Conservation (phyloP, 2,113 vertebrate species). For the Bombycilla garrulus region DNA sequence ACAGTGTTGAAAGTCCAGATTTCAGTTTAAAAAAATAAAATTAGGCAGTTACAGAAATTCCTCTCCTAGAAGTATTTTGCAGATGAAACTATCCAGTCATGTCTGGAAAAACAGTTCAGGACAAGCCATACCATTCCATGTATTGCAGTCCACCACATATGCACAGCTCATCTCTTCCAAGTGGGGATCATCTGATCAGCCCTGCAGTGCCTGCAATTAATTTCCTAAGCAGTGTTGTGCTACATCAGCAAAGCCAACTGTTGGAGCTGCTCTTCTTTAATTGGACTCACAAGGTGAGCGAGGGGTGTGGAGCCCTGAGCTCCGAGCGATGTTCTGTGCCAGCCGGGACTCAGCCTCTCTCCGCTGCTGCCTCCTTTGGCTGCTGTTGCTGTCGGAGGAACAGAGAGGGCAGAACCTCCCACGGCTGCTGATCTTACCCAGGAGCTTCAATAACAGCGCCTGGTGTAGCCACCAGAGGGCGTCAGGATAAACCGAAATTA, state of each 20-base stretch:
- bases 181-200: not conserved
- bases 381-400: fast-evolving
- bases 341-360: fast-evolving
- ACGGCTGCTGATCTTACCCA: fast-evolving
- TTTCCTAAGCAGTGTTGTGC: not conserved
- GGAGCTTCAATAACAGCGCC: not conserved
- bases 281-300: not conserved
- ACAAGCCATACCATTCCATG: not conserved
- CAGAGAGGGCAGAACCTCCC: not conserved
- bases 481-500: not conserved
- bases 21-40: not conserved
- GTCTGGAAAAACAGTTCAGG: conserved; percentile 16
- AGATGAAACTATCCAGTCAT: not conserved
- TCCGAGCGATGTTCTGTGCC: not conserved
- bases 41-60: not conserved
- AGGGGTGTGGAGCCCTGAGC: not conserved
- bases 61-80: not conserved
- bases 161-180: not conserved
- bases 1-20: not conserved
- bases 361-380: not conserved
- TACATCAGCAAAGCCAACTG: not conserved
- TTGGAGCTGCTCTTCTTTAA: not conserved
- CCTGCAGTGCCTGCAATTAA: not conserved
- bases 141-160: not conserved
- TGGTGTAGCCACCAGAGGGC: conserved; percentile 68